Percentiles rank a stretch among this genome's conserved stretches.
Conservation (phyloP, 2,888 invertebrate species). For the Lissonota sp. region DNA sequence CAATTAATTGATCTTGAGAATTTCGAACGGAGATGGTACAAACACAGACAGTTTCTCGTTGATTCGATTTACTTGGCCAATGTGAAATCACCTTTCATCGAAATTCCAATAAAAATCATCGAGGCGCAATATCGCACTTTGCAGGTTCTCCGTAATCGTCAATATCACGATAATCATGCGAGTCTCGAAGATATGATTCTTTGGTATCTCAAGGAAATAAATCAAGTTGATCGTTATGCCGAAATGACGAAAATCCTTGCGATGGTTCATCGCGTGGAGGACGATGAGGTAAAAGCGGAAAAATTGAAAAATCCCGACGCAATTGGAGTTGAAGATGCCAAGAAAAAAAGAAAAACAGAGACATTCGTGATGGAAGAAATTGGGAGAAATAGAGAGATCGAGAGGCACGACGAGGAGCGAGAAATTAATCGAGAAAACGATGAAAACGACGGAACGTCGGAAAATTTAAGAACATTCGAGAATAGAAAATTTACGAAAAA, state of each 20-base stretch:
- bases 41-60: too few relatives aligned
- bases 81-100: background rate
- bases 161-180: background rate
- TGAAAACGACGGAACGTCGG: too few relatives aligned
- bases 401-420: background rate
- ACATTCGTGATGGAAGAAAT: background rate
- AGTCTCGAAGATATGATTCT: constrained; percentile 64
- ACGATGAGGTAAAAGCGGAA: background rate
- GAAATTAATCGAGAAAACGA: too few relatives aligned
- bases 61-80: too few relatives aligned
- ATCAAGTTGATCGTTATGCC: constrained; percentile 69
- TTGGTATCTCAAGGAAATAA: constrained; percentile 78
- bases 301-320: background rate
- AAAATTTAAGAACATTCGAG: background rate
- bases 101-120: background rate
- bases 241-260: background rate
- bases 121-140: background rate
- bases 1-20: too few relatives aligned
- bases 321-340: too few relatives aligned
- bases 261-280: background rate
- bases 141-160: background rate
- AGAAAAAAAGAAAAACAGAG: background rate
- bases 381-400: background rate
- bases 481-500: background rate
- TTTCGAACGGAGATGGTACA: too few relatives aligned